Conservation (phyloP, 1,140 invertebrate species). For the Drosophila oshimai region DNA sequence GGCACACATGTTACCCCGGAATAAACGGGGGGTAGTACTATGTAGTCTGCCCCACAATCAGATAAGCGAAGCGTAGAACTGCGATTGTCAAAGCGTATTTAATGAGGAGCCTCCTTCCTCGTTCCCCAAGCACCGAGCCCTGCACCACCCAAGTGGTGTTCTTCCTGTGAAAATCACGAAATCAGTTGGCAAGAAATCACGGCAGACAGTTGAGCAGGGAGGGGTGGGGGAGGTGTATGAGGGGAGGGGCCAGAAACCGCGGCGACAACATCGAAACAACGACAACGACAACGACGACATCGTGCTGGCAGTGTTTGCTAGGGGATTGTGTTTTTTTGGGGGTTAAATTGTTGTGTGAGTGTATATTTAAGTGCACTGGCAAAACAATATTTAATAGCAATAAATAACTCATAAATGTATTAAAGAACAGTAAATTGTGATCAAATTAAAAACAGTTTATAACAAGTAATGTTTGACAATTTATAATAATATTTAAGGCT, state of each 20-base stretch:
- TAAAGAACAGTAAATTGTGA: no score
- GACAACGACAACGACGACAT: slow-evolving; percentile 48
- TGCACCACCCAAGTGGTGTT: slow-evolving; percentile 27
- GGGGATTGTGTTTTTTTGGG: slow-evolving; percentile 42
- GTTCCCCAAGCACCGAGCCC: background rate
- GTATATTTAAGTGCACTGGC: slow-evolving; percentile 7
- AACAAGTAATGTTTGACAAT: no score
- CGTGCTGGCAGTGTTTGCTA: slow-evolving; percentile 44
- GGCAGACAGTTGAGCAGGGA: slow-evolving; percentile 7
- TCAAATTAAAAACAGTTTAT: no score
- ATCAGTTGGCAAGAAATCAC: slow-evolving; percentile 79
- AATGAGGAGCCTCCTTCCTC: slow-evolving; percentile 48
- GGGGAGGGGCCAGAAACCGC: slow-evolving; percentile 12
- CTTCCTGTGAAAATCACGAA: slow-evolving; percentile 73
- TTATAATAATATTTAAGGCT: no score
- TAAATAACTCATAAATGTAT: no score
- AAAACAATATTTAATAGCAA: background rate
- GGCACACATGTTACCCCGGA: slow-evolving; percentile 15
- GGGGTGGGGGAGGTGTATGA: background rate
- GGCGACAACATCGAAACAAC: slow-evolving; percentile 42
- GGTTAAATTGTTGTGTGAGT: background rate
- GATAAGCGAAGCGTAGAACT: slow-evolving; percentile 65
- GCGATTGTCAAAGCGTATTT: slow-evolving; percentile 76
- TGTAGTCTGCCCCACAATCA: slow-evolving; percentile 46
- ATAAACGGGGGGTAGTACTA: background rate